Percentiles rank a stretch among this genome's conserved stretches.
phyloP scores from a whole-genome alignment of 2,888 invertebrate species.

The Syrista parreyssii region DNA sequence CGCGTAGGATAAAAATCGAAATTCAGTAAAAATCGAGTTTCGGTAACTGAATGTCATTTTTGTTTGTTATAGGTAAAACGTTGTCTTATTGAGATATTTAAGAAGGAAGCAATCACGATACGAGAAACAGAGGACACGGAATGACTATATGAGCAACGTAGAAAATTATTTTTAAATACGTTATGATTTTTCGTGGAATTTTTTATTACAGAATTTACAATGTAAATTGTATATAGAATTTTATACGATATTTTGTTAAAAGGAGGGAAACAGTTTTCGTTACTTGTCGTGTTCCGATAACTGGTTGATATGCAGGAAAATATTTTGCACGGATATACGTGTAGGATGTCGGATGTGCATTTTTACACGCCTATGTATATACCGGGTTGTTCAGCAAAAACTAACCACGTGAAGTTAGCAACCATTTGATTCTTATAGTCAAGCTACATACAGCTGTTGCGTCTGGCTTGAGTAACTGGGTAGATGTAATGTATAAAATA shows the following conservation, averaged over 20 bases:
- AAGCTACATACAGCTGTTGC: neutral
- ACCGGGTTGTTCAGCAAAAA: no score
- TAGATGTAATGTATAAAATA: neutral
- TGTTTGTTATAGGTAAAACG: neutral
- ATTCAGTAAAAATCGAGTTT: neutral
- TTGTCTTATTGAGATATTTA: neutral
- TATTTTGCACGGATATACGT: neutral
- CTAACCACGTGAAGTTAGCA: no score
- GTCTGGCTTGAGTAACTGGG: neutral
- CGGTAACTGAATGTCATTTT: neutral
- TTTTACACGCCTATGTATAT: no score
- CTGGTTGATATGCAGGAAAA: constrained; percentile 1
- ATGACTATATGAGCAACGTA: neutral
- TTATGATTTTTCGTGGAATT: no score
- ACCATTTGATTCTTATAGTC: neutral
- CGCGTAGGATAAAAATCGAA: neutral
- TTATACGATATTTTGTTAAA: no score
- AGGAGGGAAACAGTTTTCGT: neutral
- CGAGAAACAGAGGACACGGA: neutral
- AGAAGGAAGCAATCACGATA: neutral
- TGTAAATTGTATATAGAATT: no score
- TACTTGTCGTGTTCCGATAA: neutral
- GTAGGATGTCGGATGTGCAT: no score
- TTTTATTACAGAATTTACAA: no score
- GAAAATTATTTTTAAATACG: neutral